phyloP scores from a whole-genome alignment of 1,140 invertebrate species.

The Glossosoma conforme region DNA sequence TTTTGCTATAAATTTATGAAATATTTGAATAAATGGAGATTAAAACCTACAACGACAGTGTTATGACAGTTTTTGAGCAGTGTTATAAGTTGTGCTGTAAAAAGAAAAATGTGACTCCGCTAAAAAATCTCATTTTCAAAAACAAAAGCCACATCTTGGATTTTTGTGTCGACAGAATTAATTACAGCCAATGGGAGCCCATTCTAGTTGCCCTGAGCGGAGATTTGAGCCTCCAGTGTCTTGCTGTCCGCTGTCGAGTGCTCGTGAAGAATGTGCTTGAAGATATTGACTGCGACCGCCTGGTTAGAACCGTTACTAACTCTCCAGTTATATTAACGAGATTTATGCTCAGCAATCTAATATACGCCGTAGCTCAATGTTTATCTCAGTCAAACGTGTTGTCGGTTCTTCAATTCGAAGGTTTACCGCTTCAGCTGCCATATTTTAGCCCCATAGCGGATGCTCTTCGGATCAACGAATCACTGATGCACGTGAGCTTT shows the following conservation, averaged over 20 bases:
- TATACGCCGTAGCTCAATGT: slow-evolving; percentile 50
- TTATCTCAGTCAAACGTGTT: slow-evolving; percentile 52
- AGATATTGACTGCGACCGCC: slow-evolving; percentile 44
- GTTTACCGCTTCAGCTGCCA: slow-evolving; percentile 56
- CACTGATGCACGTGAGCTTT: slow-evolving; percentile 56
- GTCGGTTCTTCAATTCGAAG: slow-evolving; percentile 56
- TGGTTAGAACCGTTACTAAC: slow-evolving; percentile 45
- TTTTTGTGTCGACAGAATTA: slow-evolving; percentile 62
- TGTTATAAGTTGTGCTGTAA: slow-evolving; percentile 49
- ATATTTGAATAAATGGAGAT: slow-evolving; percentile 9
- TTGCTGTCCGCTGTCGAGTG: slow-evolving; percentile 50
- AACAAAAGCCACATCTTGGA: slow-evolving; percentile 50
- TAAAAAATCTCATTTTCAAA: slow-evolving; percentile 40
- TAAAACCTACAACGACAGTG: neutral
- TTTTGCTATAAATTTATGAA: neutral
- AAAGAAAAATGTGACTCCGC: slow-evolving; percentile 43
- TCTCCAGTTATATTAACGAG: slow-evolving; percentile 44
- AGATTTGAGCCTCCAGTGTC: slow-evolving; percentile 56
- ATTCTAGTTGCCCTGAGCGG: slow-evolving; percentile 60
- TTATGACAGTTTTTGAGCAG: slow-evolving; percentile 40
- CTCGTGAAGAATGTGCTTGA: slow-evolving; percentile 47
- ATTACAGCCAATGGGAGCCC: slow-evolving; percentile 63
- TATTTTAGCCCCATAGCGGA: slow-evolving; percentile 55
- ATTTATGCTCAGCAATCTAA: slow-evolving; percentile 44
- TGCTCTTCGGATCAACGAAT: slow-evolving; percentile 50